Conservation (phyloP, 2,113 vertebrate genomes). For the Hirundichthys speculiger region DNA sequence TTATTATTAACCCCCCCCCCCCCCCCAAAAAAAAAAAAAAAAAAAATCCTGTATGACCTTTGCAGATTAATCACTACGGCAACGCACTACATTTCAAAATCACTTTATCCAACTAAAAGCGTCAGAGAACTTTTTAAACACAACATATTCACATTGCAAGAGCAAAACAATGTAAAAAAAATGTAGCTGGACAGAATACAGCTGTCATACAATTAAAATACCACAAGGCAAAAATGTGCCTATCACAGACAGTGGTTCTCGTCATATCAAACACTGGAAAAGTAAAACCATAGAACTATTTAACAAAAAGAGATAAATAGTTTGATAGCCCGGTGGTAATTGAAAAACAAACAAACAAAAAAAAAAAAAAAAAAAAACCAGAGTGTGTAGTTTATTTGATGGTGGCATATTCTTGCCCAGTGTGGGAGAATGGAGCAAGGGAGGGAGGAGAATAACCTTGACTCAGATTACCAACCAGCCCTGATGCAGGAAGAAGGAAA, state of each 20-base stretch:
- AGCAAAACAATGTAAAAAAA: background rate
- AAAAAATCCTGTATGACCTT: no score
- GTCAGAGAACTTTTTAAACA: conserved; percentile 10
- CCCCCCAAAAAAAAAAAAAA: no score
- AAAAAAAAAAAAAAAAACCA: no score
- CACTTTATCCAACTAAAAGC: conserved; percentile 6
- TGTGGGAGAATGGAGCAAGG: conserved; percentile 44
- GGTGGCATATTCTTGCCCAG: conserved; percentile 69
- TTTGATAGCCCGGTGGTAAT: conserved; percentile 17
- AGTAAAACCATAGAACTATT: conserved; percentile 20
- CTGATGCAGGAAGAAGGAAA: conserved; percentile 87
- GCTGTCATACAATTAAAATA: background rate
- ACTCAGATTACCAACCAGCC: conserved; percentile 85
- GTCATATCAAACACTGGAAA: conserved; percentile 1
- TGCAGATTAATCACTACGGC: no score
- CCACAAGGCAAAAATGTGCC: background rate
- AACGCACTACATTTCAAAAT: conserved; percentile 11
- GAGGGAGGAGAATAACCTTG: conserved; percentile 80
- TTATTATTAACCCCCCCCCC: no score
- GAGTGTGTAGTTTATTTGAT: conserved; percentile 73
- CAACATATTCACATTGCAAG: background rate
- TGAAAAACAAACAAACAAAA: no score
- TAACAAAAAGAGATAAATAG: conserved; percentile 31
- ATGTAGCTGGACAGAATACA: background rate
- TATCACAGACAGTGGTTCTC: background rate